phyloP scores from a whole-genome alignment of 2,888 invertebrate genomes.

The Acrobasis consociella region DNA sequence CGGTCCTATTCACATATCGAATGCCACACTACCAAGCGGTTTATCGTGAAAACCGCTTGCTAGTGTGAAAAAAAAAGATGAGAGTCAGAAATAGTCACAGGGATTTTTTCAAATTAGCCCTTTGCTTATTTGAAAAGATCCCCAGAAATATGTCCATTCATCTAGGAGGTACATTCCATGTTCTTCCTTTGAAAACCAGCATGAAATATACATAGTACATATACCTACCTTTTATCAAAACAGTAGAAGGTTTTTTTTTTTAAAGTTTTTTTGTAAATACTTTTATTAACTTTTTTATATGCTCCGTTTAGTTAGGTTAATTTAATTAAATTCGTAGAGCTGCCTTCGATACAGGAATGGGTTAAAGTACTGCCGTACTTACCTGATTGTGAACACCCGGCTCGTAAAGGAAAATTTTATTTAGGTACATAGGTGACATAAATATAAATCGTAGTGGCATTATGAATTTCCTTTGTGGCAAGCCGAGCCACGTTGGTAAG shows the following conservation, averaged over 20 bases:
- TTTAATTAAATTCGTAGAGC: constrained; percentile 18
- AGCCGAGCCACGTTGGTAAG: neutral
- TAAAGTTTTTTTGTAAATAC: no score
- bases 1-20: neutral
- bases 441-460: constrained; percentile 16
- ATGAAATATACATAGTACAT: no score
- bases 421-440: constrained; percentile 11
- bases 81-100: no score
- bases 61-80: no score
- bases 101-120: no score
- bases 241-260: no score
- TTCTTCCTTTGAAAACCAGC: no score
- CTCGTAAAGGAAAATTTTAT: constrained; percentile 17
- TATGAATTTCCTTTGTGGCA: constrained; percentile 4
- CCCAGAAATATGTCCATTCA: no score
- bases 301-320: neutral
- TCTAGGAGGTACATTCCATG: no score
- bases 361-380: constrained; percentile 9
- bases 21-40: neutral
- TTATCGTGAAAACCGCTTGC: no score
- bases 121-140: no score
- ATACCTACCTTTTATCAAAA: no score
- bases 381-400: constrained; percentile 16
- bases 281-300: neutral
- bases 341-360: constrained; percentile 5